Evolutionary conservation across 2,888 invertebrate species (phyloP).

Genomic region (Metacarcinus magister): DNA sequence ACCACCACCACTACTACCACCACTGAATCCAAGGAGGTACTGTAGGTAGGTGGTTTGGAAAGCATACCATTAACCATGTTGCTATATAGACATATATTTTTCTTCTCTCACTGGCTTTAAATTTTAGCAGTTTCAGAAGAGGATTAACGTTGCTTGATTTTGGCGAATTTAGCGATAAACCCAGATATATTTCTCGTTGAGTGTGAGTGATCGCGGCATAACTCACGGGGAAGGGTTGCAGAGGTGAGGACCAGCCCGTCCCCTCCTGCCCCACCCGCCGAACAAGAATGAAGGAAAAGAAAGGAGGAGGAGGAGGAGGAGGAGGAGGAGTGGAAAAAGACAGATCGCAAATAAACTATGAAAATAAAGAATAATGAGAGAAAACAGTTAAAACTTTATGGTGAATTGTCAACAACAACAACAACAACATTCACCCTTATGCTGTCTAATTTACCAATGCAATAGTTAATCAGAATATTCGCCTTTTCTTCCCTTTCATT

Average conservation of each 20-base stretch:
- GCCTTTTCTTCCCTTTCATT: too few relatives aligned
- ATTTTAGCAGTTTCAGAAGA: conserved; percentile 35
- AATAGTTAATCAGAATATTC: too few relatives aligned
- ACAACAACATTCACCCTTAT: too few relatives aligned
- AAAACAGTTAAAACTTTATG: neutral
- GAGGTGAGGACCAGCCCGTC: neutral
- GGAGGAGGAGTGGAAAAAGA: neutral
- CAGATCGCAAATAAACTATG: neutral
- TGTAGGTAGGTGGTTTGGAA: too few relatives aligned
- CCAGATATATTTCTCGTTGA: conserved; percentile 34
- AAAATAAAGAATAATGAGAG: neutral
- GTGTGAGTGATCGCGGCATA: conserved; percentile 29
- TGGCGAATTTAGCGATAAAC: conserved; percentile 41
- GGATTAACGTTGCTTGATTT: conserved; percentile 45
- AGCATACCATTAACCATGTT: neutral
- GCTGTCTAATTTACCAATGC: too few relatives aligned
- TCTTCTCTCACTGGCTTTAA: neutral
- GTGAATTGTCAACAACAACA: neutral
- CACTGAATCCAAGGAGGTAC: neutral
- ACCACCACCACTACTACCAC: neutral
- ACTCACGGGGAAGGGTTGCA: neutral
- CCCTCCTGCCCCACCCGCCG: neutral
- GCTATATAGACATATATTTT: conserved; percentile 15
- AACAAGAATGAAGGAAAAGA: neutral
- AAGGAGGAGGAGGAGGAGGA: neutral